Conservation (phyloP, 2,113 vertebrate genomes). For the Phalacrocorax brasilianus region DNA sequence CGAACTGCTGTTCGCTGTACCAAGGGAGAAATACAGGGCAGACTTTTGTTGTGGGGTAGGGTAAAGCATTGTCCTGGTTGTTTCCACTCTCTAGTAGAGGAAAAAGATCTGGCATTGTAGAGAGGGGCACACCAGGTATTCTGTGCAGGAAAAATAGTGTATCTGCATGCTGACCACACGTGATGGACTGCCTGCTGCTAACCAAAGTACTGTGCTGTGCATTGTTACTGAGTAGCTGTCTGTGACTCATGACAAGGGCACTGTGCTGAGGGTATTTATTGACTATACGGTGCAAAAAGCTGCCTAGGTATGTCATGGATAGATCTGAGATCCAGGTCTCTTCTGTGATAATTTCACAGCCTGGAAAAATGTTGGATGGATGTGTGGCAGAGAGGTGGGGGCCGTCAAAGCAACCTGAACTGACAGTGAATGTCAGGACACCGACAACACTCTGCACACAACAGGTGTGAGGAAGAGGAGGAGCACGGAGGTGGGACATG, state of each 20-base stretch:
- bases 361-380: not conserved
- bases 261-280: not conserved
- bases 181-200: not conserved
- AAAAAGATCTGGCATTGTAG: not conserved
- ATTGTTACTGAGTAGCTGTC: not conserved
- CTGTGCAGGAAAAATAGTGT: not conserved
- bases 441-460: not conserved
- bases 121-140: not conserved
- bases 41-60: not conserved
- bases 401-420: rapidly evolving
- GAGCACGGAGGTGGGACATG: not conserved
- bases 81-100: not conserved
- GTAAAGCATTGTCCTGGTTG: not conserved
- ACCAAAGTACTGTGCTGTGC: not conserved
- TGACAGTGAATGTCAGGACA: not conserved
- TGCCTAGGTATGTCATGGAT: not conserved
- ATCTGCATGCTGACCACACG: not conserved
- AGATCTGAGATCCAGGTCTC: not conserved
- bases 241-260: not conserved
- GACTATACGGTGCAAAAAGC: not conserved
- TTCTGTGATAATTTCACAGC: not conserved
- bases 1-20: not conserved
- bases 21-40: not conserved
- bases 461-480: not conserved
- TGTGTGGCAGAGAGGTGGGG: not conserved